A percentile compares a stretch with the other conserved stretches of the same genome.
Evolutionary conservation across 2,888 invertebrate species (phyloP).

Genomic region (Xestia c-nigrum): DNA sequence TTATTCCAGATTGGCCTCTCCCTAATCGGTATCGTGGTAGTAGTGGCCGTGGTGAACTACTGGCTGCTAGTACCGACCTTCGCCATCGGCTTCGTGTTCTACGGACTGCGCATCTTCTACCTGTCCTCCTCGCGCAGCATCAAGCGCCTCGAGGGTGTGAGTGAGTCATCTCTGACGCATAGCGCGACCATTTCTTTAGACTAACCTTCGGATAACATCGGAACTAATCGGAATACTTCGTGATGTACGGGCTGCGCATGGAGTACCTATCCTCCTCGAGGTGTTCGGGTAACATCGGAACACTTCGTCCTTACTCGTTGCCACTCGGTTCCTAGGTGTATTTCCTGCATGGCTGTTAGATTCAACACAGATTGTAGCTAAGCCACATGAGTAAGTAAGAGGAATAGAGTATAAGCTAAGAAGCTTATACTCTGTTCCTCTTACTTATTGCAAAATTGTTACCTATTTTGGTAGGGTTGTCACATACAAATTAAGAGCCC

Average conservation of each 20-base stretch:
- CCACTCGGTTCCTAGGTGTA: too few species aligned
- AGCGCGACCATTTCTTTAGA: slow-evolving; percentile 63
- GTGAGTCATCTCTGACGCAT: slow-evolving; percentile 91
- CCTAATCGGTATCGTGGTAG: slow-evolving; percentile 94
- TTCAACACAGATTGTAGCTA: neutral
- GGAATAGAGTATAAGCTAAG: too few species aligned
- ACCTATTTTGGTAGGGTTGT: too few species aligned
- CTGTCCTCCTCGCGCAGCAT: slow-evolving; percentile 95
- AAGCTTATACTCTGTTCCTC: too few species aligned
- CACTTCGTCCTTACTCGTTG: neutral
- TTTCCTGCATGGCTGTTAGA: neutral
- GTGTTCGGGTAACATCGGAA: slow-evolving; percentile 30
- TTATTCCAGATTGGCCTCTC: slow-evolving; percentile 93
- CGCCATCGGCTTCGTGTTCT: slow-evolving; percentile 93
- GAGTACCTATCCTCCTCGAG: too few species aligned
- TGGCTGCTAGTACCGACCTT: slow-evolving; percentile 93
- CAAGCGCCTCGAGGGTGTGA: slow-evolving; percentile 95
- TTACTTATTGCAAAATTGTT: too few species aligned
- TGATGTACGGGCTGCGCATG: too few species aligned
- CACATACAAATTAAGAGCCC: too few species aligned
- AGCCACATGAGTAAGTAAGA: too few species aligned
- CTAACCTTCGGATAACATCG: slow-evolving; percentile 44
- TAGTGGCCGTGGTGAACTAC: slow-evolving; percentile 94
- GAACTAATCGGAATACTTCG: neutral
- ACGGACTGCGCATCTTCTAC: slow-evolving; percentile 94